phyloP scores from a whole-genome alignment of 2,797 vertebrate species.

The Lemur catta region DNA sequence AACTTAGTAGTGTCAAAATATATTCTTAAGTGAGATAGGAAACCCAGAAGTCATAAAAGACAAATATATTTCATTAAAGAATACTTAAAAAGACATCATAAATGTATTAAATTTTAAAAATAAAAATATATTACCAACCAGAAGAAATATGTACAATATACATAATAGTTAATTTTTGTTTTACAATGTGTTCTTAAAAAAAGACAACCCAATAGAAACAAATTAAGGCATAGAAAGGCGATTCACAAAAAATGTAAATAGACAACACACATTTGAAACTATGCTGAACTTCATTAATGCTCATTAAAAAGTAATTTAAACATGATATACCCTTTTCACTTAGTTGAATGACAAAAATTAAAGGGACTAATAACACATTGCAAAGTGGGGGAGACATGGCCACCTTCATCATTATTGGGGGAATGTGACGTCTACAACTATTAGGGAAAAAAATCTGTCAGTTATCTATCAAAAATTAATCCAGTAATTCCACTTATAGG shows the following conservation, averaged over 20 bases:
- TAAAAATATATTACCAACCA: neutral
- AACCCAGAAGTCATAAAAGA: neutral
- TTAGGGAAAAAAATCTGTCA: neutral
- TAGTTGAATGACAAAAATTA: neutral
- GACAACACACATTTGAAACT: neutral
- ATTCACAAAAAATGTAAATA: neutral
- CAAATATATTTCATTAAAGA: neutral
- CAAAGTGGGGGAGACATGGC: accelerated
- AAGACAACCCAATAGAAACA: neutral
- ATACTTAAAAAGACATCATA: neutral
- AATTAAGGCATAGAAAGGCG: neutral
- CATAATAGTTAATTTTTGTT: neutral
- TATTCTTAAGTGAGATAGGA: neutral
- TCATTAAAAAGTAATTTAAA: neutral
- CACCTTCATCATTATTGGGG: neutral
- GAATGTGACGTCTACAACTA: neutral
- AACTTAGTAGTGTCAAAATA: neutral
- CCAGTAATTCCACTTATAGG: neutral
- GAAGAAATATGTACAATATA: neutral
- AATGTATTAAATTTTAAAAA: neutral
- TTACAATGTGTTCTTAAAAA: neutral
- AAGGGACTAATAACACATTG: neutral
- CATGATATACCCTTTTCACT: neutral
- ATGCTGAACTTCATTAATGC: neutral
- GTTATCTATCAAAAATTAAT: neutral